Evolutionary conservation across 1,140 invertebrate genomes (phyloP), one percentile per base, ranked within the genome.

Genomic region (Ladona fulva): DNA sequence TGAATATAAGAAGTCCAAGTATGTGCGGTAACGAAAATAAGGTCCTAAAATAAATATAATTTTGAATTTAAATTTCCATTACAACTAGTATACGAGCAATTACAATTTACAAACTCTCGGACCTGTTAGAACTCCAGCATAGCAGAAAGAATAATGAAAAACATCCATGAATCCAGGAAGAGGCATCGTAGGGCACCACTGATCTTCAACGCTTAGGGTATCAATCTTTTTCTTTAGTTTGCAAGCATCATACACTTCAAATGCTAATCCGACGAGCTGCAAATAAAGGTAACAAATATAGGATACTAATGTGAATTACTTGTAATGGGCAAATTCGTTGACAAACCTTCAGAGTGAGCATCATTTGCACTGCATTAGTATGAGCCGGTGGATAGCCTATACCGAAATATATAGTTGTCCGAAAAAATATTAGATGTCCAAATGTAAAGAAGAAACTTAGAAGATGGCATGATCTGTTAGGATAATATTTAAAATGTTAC

Each of bases 341-440:
- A 78, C 74, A 75, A 6, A 90, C 89, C 83, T 95, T 92, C 7
- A 97, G 84, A 8, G 95, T 97, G 42, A 97, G 87, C 80, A 98
- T 93, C 91, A 98, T 95, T 84, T 96, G 93, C 78, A 98, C 91
- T 52, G 96, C 90, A 87, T 98, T 98, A 0, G 93, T 93, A 82
- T 95, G 92, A 14, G 91, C 89, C 0, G 94, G 90, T 10, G 92
- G 86, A 77, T 89, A 85, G 74, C 92, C 89, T 66, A 96, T 83
- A 10, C 94, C 94, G 87, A 96, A 91, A 82, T 89, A 90, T 80
- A 91, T 87, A 42, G 90, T 89, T 52, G 92, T 86, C 42, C 96
- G 92, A 83, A 97, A 96, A 84, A 97, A 91, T 14, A 94, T 88
- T 74, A 98, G 85, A 83, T 97, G 97, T 1, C 88, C 87, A 86